These are phyloP conservation scores for Pterostichus madidus DNA, from an alignment of 2,888 invertebrate genomes.

Conservation along the genomic window DNA sequence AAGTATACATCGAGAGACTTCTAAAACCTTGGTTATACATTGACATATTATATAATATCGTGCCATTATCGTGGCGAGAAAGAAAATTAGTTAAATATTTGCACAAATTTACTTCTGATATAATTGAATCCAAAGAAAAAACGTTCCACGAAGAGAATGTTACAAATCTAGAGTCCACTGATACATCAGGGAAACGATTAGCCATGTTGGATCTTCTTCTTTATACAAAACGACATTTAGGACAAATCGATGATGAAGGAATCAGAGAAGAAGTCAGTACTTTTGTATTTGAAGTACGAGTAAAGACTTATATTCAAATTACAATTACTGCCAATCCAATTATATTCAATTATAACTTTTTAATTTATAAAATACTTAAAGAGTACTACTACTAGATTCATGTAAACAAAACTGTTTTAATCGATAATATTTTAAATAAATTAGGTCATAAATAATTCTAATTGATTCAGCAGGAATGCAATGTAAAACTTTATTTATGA, in stretches of 20 bases:
- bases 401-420: too few species aligned
- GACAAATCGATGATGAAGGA: conserved; percentile 78
- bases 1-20: conserved; percentile 2
- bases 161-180: neutral
- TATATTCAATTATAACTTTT: too few species aligned
- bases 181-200: conserved; percentile 76
- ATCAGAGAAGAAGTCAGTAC: conserved; percentile 74
- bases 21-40: conserved; percentile 10
- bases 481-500: too few species aligned
- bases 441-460: too few species aligned
- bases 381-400: too few species aligned
- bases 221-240: conserved; percentile 77
- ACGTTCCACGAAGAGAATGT: conserved; percentile 51
- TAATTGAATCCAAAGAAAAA: conserved; percentile 58
- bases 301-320: too few species aligned
- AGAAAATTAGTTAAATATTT: conserved; percentile 24
- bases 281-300: conserved; percentile 53
- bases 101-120: conserved; percentile 4
- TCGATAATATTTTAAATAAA: too few species aligned
- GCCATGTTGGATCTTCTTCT: conserved; percentile 81
- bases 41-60: neutral
- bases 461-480: too few species aligned
- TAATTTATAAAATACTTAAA: too few species aligned
- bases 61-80: neutral
- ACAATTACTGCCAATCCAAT: too few species aligned